Conservation (phyloP, 1,140 invertebrate species). For the Leptonema lineaticorne region DNA sequence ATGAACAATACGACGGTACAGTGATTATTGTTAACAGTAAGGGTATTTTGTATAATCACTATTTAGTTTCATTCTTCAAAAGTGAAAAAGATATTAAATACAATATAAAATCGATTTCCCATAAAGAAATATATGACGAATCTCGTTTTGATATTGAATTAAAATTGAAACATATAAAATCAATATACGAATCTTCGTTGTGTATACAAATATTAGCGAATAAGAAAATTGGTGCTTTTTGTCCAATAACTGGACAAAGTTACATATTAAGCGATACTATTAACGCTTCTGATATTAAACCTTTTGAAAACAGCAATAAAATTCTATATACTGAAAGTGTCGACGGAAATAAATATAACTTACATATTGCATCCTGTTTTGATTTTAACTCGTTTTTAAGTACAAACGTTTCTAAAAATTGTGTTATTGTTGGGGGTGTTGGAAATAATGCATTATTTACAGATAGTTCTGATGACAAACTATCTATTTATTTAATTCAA, state of each 20-base stretch:
- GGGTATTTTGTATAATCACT: conserved; percentile 19
- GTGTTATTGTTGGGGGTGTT: conserved; percentile 35
- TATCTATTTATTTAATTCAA: conserved; percentile 34
- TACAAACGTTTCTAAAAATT: conserved; percentile 26
- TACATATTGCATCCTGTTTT: conserved; percentile 26
- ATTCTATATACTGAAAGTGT: conserved; percentile 25
- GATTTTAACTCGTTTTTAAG: conserved; percentile 22
- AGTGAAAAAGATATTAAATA: background rate
- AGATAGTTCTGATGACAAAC: conserved; percentile 32
- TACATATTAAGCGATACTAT: conserved; percentile 14
- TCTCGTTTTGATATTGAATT: conserved; percentile 24
- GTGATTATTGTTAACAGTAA: conserved; percentile 27
- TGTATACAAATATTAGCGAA: conserved; percentile 24
- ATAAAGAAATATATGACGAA: conserved; percentile 20
- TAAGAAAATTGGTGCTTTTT: conserved; percentile 23
- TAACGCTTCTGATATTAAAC: conserved; percentile 4
- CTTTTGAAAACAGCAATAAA: conserved; percentile 34
- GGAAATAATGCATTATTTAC: conserved; percentile 32
- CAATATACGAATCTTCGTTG: conserved; percentile 22
- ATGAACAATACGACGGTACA: conserved; percentile 26
- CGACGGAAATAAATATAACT: background rate
- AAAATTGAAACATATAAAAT: conserved; percentile 13
- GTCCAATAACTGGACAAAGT: conserved; percentile 35
- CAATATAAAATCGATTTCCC: background rate
- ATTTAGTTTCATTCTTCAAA: background rate